These are phyloP conservation scores for Cheilosia vulpina DNA, from an alignment of 2,888 invertebrate genomes.

Conservation along the genomic window DNA sequence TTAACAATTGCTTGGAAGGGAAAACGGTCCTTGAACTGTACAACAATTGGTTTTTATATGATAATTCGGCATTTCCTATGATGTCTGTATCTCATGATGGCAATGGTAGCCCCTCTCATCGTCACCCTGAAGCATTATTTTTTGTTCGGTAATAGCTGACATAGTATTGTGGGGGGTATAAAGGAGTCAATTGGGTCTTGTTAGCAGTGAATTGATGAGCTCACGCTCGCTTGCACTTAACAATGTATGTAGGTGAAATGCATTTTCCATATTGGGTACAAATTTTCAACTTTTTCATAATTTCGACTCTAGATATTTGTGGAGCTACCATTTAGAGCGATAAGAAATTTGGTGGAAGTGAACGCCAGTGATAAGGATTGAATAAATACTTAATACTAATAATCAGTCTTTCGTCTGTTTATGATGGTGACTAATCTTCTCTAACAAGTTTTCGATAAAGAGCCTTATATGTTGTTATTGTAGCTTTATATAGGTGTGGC, in stretches of 20 bases:
- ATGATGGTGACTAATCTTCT: constrained; percentile 64
- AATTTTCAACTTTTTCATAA: not conserved
- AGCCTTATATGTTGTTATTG: constrained; percentile 47
- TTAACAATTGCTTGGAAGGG: not conserved
- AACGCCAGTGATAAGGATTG: constrained; percentile 48
- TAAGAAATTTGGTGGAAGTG: constrained; percentile 41
- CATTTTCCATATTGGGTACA: not conserved
- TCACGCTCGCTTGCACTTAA: constrained; percentile 59
- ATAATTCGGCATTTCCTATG: constrained; percentile 58
- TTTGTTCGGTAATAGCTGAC: constrained; percentile 21
- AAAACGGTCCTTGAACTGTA: constrained; percentile 16
- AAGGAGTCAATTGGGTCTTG: constrained; percentile 33
- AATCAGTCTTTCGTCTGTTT: not conserved
- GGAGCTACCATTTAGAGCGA: constrained; percentile 14
- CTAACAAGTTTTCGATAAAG: constrained; percentile 70
- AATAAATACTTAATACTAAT: constrained; percentile 1
- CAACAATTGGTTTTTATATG: constrained; percentile 46
- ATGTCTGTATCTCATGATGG: constrained; percentile 22
- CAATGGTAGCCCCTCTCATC: constrained; percentile 18
- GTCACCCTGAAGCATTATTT: constrained; percentile 41
- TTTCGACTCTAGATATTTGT: constrained; percentile 3
- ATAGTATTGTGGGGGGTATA: constrained; percentile 14
- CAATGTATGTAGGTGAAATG: constrained; percentile 5
- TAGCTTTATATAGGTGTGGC: constrained; percentile 67
- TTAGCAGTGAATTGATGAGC: constrained; percentile 50